Conservation (phyloP, 53 echinoderm and acorn worm genomes). For the Luidia sarsii region DNA sequence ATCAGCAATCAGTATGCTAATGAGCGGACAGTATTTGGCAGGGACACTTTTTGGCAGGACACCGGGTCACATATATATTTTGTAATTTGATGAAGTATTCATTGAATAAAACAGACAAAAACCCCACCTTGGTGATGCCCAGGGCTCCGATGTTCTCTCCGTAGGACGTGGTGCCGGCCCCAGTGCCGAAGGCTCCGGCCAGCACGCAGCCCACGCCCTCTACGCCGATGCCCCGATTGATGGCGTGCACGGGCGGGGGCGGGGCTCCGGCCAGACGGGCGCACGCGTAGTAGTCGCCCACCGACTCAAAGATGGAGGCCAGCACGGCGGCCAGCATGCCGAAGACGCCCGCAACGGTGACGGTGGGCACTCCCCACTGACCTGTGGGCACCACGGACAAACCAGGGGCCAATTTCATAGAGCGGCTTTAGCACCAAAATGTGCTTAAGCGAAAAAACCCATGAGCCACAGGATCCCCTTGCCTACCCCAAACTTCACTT, state of each 20-base stretch:
- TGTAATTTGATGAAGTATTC: no score
- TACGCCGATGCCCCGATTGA: slow-evolving; percentile 90
- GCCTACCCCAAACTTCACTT: no score
- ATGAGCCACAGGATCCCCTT: no score
- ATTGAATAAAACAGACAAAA: no score
- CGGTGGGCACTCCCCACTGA: slow-evolving; percentile 85
- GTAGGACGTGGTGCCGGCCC: slow-evolving; percentile 89
- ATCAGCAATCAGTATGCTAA: no score
- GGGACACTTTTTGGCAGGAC: no score
- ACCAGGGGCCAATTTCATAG: no score
- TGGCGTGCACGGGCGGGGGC: slow-evolving; percentile 86
- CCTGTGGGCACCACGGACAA: slow-evolving; percentile 59
- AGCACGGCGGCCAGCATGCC: slow-evolving; percentile 94
- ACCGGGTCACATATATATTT: no score
- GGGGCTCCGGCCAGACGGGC: slow-evolving; percentile 92
- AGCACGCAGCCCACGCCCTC: slow-evolving; percentile 84
- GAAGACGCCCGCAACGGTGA: slow-evolving; percentile 78
- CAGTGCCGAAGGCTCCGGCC: slow-evolving; percentile 87
- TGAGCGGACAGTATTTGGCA: no score
- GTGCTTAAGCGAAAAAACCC: no score
- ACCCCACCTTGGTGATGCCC: slow-evolving; percentile 96
- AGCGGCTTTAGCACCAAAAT: no score
- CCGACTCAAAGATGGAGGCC: slow-evolving; percentile 86
- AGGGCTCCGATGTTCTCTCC: slow-evolving; percentile 95
- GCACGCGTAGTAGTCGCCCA: slow-evolving; percentile 95